Conservation (phyloP, 2,888 invertebrate genomes). For the Seira musarum region DNA sequence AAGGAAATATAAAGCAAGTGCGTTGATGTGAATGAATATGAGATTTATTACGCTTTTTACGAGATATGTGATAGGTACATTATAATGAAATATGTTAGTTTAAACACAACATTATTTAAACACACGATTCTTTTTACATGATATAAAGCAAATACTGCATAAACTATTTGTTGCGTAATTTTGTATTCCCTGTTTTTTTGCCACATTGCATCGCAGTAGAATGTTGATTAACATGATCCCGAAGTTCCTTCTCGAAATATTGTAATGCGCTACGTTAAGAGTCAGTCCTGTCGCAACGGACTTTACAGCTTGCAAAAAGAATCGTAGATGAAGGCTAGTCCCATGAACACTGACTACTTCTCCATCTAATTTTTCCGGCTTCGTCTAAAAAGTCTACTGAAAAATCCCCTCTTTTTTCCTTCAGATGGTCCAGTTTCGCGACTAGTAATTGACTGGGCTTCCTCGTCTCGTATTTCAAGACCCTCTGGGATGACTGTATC, state of each 20-base stretch:
- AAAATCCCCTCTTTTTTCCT: constrained; percentile 64
- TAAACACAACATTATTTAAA: neutral
- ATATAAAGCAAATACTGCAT: neutral
- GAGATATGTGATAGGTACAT: neutral
- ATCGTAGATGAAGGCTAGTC: no score
- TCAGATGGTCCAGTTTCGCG: constrained; percentile 63
- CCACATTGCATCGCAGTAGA: no score
- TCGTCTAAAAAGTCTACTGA: constrained; percentile 65
- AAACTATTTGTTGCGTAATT: neutral
- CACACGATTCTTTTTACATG: no score
- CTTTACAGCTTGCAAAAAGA: no score
- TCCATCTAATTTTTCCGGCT: constrained; percentile 63
- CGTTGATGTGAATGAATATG: no score
- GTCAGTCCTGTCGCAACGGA: no score
- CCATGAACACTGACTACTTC: no score
- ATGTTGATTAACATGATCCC: neutral
- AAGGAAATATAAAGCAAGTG: no score
- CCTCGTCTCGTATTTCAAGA: constrained; percentile 61
- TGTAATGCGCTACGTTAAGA: no score
- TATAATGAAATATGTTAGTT: neutral
- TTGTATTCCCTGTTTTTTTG: neutral
- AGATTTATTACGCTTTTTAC: no score
- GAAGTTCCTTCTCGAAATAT: no score
- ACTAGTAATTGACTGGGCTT: constrained; percentile 65
- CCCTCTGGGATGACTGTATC: constrained; percentile 59